Base-by-base conservation (phyloP, 2,797 vertebrate genomes). In the Danio choprae region DNA sequence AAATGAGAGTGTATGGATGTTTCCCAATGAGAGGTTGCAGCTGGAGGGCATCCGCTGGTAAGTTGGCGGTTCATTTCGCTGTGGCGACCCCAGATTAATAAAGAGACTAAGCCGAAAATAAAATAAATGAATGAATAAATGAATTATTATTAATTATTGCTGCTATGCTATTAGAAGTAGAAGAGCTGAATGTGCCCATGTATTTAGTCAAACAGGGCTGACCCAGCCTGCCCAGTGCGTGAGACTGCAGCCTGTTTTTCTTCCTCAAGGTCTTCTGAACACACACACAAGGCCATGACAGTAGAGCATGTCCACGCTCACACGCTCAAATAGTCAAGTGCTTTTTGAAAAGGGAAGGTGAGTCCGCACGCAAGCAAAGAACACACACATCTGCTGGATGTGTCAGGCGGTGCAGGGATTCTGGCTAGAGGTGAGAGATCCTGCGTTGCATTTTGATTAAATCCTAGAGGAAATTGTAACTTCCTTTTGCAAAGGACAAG, bases 391-490 rank as follows among this genome's bases (percentile, higher is more conserved):
- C 79, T 89, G 36, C 79, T 72, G 83, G 65, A 77, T 48, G 74
- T 84, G 76, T 87, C 73, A 79, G 59, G 80, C 79, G 65, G 79
- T 50, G 44, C 81, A 73, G 56, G 18, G 75, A 82, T 74, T 84
- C 55, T 82, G 83, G 78, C 48, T 71, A 76, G 72, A 83, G 63
- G 71, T 83, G 64, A 84, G 65, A 83, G 81, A 87, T 81, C 81
- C 83, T 86, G 53, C 55, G 70, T 81, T 88, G 85, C 67, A 67
- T 92, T 94, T 63, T 93, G 86, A 93, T 93, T 89, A 87, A 84
- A 78, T 89, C 7, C 75, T 86, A 76, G 83, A 89, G 91, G 90
- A 92, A 93, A 88, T 87, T 90, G 90, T 88, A 87, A 90, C 92
- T 93, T 94, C 90, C 91, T 92, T 88, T 71, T 64, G 79, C 86